Percentiles rank a stretch among this genome's conserved stretches.
phyloP scores from a whole-genome alignment of 2,113 vertebrate genomes.

The Camelus bactrianus region DNA sequence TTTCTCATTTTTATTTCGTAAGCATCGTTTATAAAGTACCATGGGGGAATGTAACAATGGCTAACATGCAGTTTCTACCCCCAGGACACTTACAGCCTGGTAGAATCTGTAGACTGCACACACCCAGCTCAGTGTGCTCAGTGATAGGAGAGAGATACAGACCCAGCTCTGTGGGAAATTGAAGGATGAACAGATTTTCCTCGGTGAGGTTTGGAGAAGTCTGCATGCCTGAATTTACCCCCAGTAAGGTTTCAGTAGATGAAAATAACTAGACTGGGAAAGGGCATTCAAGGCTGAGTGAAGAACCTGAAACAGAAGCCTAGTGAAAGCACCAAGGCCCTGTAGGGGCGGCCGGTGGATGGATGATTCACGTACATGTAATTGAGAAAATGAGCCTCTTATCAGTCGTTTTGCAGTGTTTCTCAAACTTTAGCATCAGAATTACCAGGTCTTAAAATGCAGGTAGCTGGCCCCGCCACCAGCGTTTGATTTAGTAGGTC shows the following conservation, averaged over 20 bases:
- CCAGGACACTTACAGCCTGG: background rate
- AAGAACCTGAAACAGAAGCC: background rate
- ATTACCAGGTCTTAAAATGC: background rate
- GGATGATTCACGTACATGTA: background rate
- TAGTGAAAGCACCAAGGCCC: background rate
- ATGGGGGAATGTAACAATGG: background rate
- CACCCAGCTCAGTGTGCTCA: background rate
- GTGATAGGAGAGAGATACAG: background rate
- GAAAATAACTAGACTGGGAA: background rate
- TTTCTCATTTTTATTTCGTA: conserved; percentile 9
- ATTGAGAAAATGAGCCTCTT: conserved; percentile 10
- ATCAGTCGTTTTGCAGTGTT: background rate
- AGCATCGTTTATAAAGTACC: background rate
- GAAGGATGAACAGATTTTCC: background rate
- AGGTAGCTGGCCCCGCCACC: background rate
- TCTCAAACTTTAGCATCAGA: background rate
- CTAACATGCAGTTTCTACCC: background rate
- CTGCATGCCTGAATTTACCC: background rate
- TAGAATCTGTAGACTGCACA: background rate
- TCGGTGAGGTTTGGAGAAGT: background rate
- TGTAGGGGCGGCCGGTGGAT: background rate
- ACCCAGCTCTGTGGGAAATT: background rate
- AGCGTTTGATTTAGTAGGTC: background rate
- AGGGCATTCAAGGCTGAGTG: background rate
- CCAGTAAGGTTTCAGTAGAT: background rate